A percentile compares a stretch with the other conserved stretches of the same genome.
Evolutionary conservation across 1,140 invertebrate genomes (phyloP).

Genomic region (Drosophila ironensis): DNA sequence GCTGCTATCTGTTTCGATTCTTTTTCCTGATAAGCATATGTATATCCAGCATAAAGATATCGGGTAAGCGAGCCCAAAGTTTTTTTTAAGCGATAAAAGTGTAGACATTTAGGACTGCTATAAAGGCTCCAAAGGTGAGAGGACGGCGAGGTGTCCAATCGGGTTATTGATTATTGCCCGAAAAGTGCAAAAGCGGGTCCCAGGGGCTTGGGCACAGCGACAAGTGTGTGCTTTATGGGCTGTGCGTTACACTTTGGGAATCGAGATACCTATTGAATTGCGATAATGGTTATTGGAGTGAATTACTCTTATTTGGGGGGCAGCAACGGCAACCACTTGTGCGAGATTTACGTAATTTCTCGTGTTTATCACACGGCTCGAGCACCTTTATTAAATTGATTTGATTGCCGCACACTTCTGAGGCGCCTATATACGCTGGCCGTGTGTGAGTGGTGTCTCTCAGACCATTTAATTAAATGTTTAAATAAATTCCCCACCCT

Average conservation of each 20-base stretch:
- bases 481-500: slow-evolving; percentile 43
- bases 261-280: not conserved
- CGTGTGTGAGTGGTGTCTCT: slow-evolving; percentile 13
- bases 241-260: slow-evolving; percentile 25
- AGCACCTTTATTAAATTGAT: slow-evolving; percentile 41
- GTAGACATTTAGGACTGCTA: too few relatives aligned
- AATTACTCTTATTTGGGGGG: slow-evolving; percentile 1
- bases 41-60: slow-evolving; percentile 37
- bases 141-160: slow-evolving; percentile 28
- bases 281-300: slow-evolving; percentile 17
- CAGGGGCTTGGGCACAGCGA: slow-evolving; percentile 18
- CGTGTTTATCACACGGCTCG: slow-evolving; percentile 19
- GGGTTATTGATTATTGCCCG: slow-evolving; percentile 65
- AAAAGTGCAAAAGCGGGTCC: slow-evolving; percentile 11
- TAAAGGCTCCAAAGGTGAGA: too few relatives aligned
- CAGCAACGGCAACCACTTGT: slow-evolving; percentile 25
- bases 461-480: slow-evolving; percentile 42
- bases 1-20: too few relatives aligned
- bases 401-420: slow-evolving; percentile 38
- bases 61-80: too few relatives aligned
- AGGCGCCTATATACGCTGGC: slow-evolving; percentile 4
- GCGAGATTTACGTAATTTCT: slow-evolving; percentile 34
- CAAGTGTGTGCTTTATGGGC: slow-evolving; percentile 6
- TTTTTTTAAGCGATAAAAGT: too few relatives aligned
- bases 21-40: too few relatives aligned